These are phyloP conservation scores for Leptoteleia sp. DNA, from an alignment of 1,140 invertebrate genomes.

Conservation along the genomic window DNA sequence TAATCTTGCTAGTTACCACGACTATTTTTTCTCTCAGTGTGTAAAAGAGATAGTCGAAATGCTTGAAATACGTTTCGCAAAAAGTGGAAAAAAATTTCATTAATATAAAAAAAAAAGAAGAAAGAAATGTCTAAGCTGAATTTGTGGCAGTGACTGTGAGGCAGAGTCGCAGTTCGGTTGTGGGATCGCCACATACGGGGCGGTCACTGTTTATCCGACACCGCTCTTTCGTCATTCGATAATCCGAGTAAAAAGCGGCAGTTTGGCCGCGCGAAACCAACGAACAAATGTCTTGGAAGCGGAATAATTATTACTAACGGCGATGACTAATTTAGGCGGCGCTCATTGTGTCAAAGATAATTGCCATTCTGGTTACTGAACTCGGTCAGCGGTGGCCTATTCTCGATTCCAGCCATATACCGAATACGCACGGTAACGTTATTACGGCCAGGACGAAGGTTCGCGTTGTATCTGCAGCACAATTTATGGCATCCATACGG, in stretches of 20 bases:
- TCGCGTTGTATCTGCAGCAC: constrained; percentile 62
- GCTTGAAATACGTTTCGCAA: too few relatives aligned
- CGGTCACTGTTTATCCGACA: too few relatives aligned
- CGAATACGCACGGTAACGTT: constrained; percentile 63
- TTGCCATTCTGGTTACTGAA: constrained; percentile 60
- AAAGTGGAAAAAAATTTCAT: too few relatives aligned
- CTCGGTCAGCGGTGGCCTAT: constrained; percentile 56
- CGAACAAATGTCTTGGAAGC: constrained; percentile 56
- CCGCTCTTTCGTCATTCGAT: too few relatives aligned
- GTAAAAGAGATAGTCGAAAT: too few relatives aligned
- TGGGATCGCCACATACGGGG: too few relatives aligned
- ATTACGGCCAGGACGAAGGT: constrained; percentile 55
- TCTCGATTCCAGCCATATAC: constrained; percentile 61
- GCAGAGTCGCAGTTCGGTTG: too few relatives aligned
- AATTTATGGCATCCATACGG: constrained; percentile 68
- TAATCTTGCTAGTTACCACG: too few relatives aligned
- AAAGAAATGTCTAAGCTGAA: too few relatives aligned
- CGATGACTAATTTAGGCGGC: constrained; percentile 55
- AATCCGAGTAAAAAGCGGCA: background rate
- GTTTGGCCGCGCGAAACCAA: constrained; percentile 1
- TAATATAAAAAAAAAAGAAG: too few relatives aligned
- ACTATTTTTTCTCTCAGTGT: too few relatives aligned
- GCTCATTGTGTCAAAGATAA: constrained; percentile 60
- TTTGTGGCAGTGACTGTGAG: too few relatives aligned
- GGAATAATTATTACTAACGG: constrained; percentile 55